phyloP scores from a whole-genome alignment of 2,113 vertebrate genomes.

The Eudorcas thomsonii region DNA sequence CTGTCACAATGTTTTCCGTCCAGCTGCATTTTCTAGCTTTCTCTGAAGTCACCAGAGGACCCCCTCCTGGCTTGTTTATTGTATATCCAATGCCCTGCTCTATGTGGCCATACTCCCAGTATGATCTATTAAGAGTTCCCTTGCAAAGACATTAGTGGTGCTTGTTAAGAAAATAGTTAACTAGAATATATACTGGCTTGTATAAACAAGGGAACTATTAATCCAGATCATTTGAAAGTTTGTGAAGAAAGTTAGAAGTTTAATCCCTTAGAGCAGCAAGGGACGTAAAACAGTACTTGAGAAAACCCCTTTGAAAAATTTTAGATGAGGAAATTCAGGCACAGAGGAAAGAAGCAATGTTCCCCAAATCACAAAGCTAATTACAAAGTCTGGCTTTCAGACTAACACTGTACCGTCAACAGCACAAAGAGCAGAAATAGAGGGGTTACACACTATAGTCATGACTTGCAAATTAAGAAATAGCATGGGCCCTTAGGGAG shows the following conservation, averaged over 20 bases:
- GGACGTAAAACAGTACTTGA: neutral
- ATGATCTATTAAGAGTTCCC: neutral
- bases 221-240: neutral
- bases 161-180: neutral
- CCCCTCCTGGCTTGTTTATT: neutral
- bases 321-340: neutral
- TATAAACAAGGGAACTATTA: neutral
- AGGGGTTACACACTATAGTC: neutral
- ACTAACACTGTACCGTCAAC: neutral
- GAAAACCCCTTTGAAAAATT: neutral
- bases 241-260: neutral
- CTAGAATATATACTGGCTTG: neutral
- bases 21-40: constrained; percentile 30
- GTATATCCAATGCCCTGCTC: neutral
- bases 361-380: neutral
- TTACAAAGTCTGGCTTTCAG: neutral
- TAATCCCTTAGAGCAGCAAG: neutral
- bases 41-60: constrained; percentile 21
- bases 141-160: neutral
- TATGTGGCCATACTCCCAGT: neutral
- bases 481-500: neutral
- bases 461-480: neutral
- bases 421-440: neutral
- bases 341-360: neutral
- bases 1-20: constrained; percentile 54